Evolutionary conservation across 2,888 invertebrate genomes (phyloP), one percentile per base, ranked within the genome.

Genomic region (Acutogordius australiensis): DNA sequence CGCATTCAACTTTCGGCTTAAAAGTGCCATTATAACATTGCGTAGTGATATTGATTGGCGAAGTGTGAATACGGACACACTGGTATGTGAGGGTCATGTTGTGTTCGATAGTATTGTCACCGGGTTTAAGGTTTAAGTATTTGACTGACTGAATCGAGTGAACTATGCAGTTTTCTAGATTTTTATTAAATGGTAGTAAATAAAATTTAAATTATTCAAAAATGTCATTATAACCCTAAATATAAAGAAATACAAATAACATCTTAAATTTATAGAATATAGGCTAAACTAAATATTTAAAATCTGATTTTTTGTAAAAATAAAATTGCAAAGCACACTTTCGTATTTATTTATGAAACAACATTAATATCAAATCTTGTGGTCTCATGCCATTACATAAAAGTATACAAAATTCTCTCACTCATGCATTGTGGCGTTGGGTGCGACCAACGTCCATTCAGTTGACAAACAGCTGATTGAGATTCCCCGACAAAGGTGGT

Each of bases 401-500:
- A n/a, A n/a, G n/a, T n/a, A n/a, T n/a, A n/a, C n/a, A n/a, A n/a
- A n/a, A n/a, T n/a, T n/a, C n/a, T n/a, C n/a, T n/a, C n/a, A 57
- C 58, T 26, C 30, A 57, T n/a, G 58, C 58, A 57, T 29, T 29
- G 28, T 4, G 58, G 58, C 8, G 18, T 4, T 18, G 28, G 29
- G 30, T 57, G 29, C 4, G 58, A 57, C 58, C 58, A 57, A 4
- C 4, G 27, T 57, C 29, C 58, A 57, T 57, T 26, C 4, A 29
- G 58, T 23, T 29, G 8, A 30, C 58, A 57, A 13, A 29, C 29
- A 27, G 58, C 58, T 28, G 29, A 29, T 57, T 57, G 58, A 57
- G 58, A 57, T 18, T 8, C 28, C 2, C 58, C 58, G 27, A 28
- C 29, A 30, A 57, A 57, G 23, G 23, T 23, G 8, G 28, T 28